Conservation (phyloP, 1,140 invertebrate genomes). For the Leptoteleia sp. region DNA sequence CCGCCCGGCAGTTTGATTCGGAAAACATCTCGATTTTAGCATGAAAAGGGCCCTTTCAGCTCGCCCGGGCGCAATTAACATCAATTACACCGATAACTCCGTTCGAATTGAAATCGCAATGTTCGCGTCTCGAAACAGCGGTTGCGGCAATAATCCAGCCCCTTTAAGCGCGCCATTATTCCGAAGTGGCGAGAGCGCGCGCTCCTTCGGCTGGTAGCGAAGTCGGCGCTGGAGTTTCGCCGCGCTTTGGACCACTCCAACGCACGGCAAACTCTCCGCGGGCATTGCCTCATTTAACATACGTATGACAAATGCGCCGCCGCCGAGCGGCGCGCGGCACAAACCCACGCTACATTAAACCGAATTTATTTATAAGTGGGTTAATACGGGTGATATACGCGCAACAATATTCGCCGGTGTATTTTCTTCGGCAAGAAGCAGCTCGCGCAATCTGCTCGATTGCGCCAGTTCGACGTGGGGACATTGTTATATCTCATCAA, state of each 20-base stretch:
- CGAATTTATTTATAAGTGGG: conserved; percentile 58
- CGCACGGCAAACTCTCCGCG: conserved; percentile 6
- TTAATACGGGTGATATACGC: conserved; percentile 44
- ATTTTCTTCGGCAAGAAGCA: conserved; percentile 47
- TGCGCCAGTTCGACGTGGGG: conserved; percentile 38
- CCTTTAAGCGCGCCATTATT: conserved; percentile 41
- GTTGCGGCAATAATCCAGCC: conserved; percentile 24
- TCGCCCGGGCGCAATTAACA: conserved; percentile 31
- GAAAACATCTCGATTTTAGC: not conserved
- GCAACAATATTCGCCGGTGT: conserved; percentile 6
- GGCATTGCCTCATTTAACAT: conserved; percentile 36
- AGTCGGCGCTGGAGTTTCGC: conserved; percentile 11
- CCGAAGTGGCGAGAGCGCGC: conserved; percentile 32
- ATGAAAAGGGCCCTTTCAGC: not conserved
- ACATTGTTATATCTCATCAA: conserved; percentile 61
- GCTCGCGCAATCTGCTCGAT: conserved; percentile 54
- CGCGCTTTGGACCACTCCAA: conserved; percentile 20
- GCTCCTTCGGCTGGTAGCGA: conserved; percentile 11
- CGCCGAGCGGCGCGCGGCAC: conserved; percentile 2
- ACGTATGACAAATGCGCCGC: conserved; percentile 44
- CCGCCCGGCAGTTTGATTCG: not conserved
- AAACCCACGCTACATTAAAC: conserved; percentile 42
- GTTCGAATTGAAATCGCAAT: conserved; percentile 30
- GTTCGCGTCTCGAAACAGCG: conserved; percentile 35
- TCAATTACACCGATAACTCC: conserved; percentile 36